Evolutionary conservation across 2,888 invertebrate species (phyloP).

Genomic region (Drosophila pseudotalamancana): DNA sequence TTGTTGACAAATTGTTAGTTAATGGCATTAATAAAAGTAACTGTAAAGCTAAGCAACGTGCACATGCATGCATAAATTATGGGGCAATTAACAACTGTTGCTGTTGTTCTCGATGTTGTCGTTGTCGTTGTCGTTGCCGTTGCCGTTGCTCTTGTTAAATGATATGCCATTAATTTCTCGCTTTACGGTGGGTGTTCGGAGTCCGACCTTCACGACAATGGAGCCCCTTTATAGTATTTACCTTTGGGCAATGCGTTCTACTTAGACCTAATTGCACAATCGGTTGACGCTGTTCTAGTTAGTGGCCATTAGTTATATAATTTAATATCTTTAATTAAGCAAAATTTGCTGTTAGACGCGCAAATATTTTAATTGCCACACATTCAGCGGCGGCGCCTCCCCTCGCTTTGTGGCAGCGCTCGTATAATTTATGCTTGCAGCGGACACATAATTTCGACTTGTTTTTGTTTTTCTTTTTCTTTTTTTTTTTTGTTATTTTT

Average conservation of each 20-base stretch:
- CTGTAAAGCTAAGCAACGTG: conserved; percentile 6
- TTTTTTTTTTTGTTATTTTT: no score
- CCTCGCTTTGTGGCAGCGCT: conserved; percentile 8
- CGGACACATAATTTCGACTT: conserved; percentile 73
- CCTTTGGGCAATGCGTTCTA: conserved; percentile 12
- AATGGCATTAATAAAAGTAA: conserved; percentile 50
- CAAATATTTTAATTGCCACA: conserved; percentile 73
- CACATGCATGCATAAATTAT: conserved; percentile 32
- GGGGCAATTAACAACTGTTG: conserved; percentile 29
- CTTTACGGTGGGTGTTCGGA: conserved; percentile 39
- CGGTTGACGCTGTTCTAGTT: conserved; percentile 19
- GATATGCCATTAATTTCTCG: conserved; percentile 1
- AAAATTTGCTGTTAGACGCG: conserved; percentile 57
- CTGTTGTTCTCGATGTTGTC: conserved; percentile 15
- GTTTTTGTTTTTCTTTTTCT: conserved; percentile 57
- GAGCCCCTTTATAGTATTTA: conserved; percentile 16
- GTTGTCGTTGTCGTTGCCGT: not conserved
- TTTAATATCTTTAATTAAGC: conserved; percentile 62
- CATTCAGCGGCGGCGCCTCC: conserved; percentile 15
- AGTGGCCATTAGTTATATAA: conserved; percentile 40
- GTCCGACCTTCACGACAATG: conserved; percentile 26
- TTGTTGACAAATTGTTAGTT: conserved; percentile 23
- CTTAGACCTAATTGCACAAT: conserved; percentile 30
- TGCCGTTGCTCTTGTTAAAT: not conserved
- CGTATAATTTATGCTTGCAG: conserved; percentile 66